Base-by-base conservation (phyloP, 2,888 invertebrate species). In the Drosophila acutilabella region DNA sequence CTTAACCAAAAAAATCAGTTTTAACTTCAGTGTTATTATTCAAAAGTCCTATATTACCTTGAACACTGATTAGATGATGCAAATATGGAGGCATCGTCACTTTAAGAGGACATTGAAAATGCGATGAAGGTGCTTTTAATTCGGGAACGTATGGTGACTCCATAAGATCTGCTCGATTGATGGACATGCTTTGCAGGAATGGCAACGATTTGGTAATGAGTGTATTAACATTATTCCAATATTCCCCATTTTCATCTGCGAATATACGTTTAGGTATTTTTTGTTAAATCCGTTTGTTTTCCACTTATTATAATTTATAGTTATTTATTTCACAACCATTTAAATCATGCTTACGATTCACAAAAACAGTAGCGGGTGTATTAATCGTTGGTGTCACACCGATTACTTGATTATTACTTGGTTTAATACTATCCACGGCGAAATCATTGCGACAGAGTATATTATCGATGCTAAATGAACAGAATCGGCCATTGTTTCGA, bases 61-160 rank as follows among this genome's bases (percentile, higher is more conserved):
- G 95, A 42, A 95, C 91, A 73, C 94, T 94, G 79, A 95, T 94
- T 48, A 95, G 91, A 62, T 90, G 89, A 14, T 79, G 75, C 45
- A 84, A 73, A 61, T 80, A 80, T 0, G 81, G 58, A 72, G 94
- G 94, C 64, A 92, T 91, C 30, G 93, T 88, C 56, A 90, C 83
- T 72, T 92, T 92, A 5, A 90, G 79, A 16, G 88, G 79, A 56
- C 88, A 44, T 30, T 38, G 42, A 30, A 58, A 26, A 26, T 48
- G 8, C 4, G 58, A 16, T 10, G 41, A 4, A n/a, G 51, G 14
- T 18, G 20, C 13, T 33, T 42, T 45, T 20, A 41, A 26, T 5
- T 44, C 16, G 7, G 52, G 8, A 18, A 20, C 6, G 6, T 47
- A 52, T 11, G 68, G 18, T 2, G 1, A 52, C 2, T 56, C 48